Evolutionary conservation across 2,888 invertebrate genomes (phyloP), one percentile per base, ranked within the genome.

Genomic region (Andricus quercusramuli): DNA sequence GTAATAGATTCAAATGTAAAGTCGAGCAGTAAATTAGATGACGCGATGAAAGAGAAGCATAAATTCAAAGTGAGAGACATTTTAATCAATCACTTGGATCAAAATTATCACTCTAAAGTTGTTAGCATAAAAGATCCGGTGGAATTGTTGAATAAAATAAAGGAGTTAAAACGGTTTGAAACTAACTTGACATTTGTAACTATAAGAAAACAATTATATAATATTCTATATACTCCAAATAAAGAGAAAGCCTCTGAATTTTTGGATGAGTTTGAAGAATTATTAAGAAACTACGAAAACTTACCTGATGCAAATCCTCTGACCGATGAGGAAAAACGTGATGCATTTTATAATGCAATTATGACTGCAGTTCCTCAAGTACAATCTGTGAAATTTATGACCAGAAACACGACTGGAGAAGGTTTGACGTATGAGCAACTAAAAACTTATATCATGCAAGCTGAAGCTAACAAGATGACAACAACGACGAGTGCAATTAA

Each of bases 61-160:
- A n/a, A 65, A 22, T 84, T 78, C 44, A 84, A 82, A 76, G 84
- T 85, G 32, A 77, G 85, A 77, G 85, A 85, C 41, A 85, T 86
- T 66, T 66, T 86, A 29, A 83, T 85, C 17, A 85, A 86, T 64
- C 79, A 79, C 41, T 44, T 85, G 47, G 85, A 86, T 80, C 65
- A 83, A 62, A 25, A 78, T 47, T 85, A 85, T 78, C 78, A 84
- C 78, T 81, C 83, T 13, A 83, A 81, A 79, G 78, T 86, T 17
- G 25, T 70, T 56, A 74, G 68, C 25, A 70, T 81, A 51, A 67
- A 37, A 78, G 82, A 83, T 59, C 84, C 81, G 2, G 29, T 64
- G 9, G 80, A 83, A 25, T 67, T 83, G 13, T 47, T 84, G 17
- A 64, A 77, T 8, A 78, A 77, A n/a, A n/a, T n/a, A n/a, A n/a